Evolutionary conservation across 2,113 vertebrate species (phyloP), one percentile per base, ranked within the genome.

Genomic region (Perca fluviatilis): DNA sequence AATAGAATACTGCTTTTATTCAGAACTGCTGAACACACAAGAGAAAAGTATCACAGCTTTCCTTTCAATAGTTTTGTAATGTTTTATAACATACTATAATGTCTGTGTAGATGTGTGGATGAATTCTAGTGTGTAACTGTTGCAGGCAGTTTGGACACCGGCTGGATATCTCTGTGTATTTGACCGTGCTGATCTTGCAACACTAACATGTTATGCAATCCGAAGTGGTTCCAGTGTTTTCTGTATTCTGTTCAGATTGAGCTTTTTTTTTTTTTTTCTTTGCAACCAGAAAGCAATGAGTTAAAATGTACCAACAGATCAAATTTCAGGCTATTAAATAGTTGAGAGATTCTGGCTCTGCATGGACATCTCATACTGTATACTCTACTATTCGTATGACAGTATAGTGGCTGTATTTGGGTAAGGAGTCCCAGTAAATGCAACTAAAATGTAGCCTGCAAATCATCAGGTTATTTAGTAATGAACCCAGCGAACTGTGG

Each of bases 401-500:
- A 56, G 46, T 46, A 5, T 16, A 14, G n/a, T 51, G 53, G 23
- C 79, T 65, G 11, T 51, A 11, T 47, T 33, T 66, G 6, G 14
- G 58, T 72, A 1, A 21, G 67, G 57, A 79, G 54, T 61, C 25
- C 11, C 54, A 23, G 67, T 76, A 85, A 85, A 81, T 49, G 64
- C 19, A 16, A 27, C 46, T 27, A 47, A 25, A 79, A 60, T 33
- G 50, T 64, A 25, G 65, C 46, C 51, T 75, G 82, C 74, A 80
- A 80, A 83, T 78, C 73, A 87, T 86, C 54, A 65, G 67, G 70
- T 82, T 84, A 86, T 87, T 85, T 85, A 86, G 86, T 85, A 82
- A 92, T 90, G 80, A 92, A 92, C 64, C 74, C 80, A 49, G 65
- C 12, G 27, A 75, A 86, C 87, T 89, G 89, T 84, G 54, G 77